A percentile compares a stretch with the other conserved stretches of the same genome.
phyloP scores from a whole-genome alignment of 2,888 invertebrate genomes.

The Furcula furcula region DNA sequence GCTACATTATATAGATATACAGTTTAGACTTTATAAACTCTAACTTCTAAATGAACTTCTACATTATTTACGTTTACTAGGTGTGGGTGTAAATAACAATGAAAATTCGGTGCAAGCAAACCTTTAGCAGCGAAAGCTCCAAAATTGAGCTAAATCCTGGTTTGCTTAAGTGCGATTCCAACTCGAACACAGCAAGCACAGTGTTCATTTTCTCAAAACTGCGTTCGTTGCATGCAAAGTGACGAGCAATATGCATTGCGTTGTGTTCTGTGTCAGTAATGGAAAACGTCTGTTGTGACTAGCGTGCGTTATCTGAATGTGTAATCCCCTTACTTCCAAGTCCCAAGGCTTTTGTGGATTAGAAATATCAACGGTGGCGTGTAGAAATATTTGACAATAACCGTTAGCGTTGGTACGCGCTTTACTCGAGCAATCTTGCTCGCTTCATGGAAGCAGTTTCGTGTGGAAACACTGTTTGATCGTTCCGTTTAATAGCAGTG shows the following conservation, averaged over 20 bases:
- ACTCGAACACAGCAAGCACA: constrained; percentile 38
- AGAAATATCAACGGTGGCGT: constrained; percentile 48
- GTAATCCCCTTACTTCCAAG: constrained; percentile 51
- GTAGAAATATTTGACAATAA: constrained; percentile 40
- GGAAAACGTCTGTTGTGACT: constrained; percentile 37
- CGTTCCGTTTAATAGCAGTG: constrained; percentile 22
- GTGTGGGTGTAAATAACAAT: constrained; percentile 31
- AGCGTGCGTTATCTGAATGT: constrained; percentile 61
- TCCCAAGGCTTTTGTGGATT: constrained; percentile 65
- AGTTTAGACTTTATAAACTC: no score
- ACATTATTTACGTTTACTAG: background rate
- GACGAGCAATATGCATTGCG: constrained; percentile 27
- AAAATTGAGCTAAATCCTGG: constrained; percentile 65
- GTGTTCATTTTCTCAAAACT: constrained; percentile 33
- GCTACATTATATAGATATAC: no score
- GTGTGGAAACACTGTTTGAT: constrained; percentile 18
- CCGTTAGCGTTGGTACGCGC: constrained; percentile 34
- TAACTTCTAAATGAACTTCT: no score
- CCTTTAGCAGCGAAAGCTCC: constrained; percentile 54
- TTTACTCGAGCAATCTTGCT: constrained; percentile 26
- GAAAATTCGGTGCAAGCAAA: constrained; percentile 42
- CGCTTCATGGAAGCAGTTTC: no score
- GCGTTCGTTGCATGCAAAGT: constrained; percentile 19
- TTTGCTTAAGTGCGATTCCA: constrained; percentile 53
- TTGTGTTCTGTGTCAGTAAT: constrained; percentile 32